Percentiles rank a stretch among this genome's conserved stretches.
Evolutionary conservation across 1,140 invertebrate genomes (phyloP).

Genomic region (Phortica variegata): DNA sequence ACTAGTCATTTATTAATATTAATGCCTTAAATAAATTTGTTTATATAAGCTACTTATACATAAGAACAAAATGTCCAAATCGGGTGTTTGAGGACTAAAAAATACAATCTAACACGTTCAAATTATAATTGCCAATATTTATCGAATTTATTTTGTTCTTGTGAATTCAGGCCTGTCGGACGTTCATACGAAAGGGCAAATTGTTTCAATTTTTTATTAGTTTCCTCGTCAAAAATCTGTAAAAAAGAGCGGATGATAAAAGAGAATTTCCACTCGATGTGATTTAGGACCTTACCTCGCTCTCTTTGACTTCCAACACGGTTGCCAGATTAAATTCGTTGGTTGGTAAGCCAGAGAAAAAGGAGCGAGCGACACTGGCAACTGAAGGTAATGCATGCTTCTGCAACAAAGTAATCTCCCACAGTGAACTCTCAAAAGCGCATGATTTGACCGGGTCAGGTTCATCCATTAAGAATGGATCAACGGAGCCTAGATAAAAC

Average conservation of each 20-base stretch:
- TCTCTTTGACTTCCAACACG: conserved; percentile 63
- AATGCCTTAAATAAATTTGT: too few species aligned
- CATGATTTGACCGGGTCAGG: conserved; percentile 73
- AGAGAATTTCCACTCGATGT: background rate
- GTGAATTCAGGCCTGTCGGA: too few species aligned
- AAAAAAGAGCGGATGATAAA: conserved; percentile 30
- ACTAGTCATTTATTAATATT: too few species aligned
- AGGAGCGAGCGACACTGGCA: conserved; percentile 68
- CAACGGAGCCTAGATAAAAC: conserved; percentile 7
- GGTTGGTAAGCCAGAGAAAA: conserved; percentile 65
- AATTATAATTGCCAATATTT: conserved; percentile 62
- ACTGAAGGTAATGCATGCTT: conserved; percentile 74
- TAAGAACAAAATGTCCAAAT: too few species aligned
- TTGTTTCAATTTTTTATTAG: conserved; percentile 64
- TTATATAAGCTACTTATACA: too few species aligned
- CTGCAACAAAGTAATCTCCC: conserved; percentile 83
- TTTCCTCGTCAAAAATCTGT: conserved; percentile 65
- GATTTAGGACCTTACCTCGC: conserved; percentile 55
- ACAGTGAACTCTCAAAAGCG: conserved; percentile 84
- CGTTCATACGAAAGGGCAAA: conserved; percentile 66
- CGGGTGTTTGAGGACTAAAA: too few species aligned
- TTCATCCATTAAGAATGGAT: conserved; percentile 83
- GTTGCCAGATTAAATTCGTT: conserved; percentile 69
- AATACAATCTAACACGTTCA: too few species aligned
- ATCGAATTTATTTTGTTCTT: conserved; percentile 57